phyloP scores from a whole-genome alignment of 2,113 vertebrate genomes.

The Typhlomys cinereus region DNA sequence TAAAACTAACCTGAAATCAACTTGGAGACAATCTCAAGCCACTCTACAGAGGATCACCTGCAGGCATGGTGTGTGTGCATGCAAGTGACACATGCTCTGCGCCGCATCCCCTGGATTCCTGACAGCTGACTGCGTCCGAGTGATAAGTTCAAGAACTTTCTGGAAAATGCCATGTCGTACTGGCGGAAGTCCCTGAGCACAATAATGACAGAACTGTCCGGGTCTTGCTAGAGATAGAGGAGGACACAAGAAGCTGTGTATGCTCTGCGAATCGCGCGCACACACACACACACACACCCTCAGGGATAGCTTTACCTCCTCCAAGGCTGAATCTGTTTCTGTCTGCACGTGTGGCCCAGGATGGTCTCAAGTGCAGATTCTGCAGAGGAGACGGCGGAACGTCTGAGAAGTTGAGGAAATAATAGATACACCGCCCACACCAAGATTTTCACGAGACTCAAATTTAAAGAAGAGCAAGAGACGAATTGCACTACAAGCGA shows the following conservation, averaged over 20 bases:
- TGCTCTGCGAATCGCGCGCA: too few species aligned
- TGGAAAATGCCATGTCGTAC: background rate
- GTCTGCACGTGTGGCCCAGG: background rate
- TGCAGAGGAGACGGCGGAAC: background rate
- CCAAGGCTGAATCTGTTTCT: background rate
- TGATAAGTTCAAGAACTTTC: background rate
- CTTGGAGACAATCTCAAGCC: background rate
- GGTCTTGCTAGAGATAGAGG: background rate
- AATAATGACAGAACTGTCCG: background rate
- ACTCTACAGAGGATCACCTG: background rate
- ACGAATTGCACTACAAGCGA: background rate
- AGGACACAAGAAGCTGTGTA: background rate
- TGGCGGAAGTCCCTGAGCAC: background rate
- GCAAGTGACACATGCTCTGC: background rate
- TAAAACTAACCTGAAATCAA: background rate
- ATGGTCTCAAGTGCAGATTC: background rate
- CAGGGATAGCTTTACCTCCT: background rate
- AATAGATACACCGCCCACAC: background rate
- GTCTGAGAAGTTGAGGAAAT: background rate
- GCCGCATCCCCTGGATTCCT: background rate
- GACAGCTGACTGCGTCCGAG: background rate
- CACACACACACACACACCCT: too few species aligned
- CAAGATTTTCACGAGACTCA: background rate
- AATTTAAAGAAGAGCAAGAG: background rate
- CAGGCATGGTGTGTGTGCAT: background rate